Evolutionary conservation across 2,888 invertebrate species (phyloP).

Genomic region (Lampropteryx suffumata): DNA sequence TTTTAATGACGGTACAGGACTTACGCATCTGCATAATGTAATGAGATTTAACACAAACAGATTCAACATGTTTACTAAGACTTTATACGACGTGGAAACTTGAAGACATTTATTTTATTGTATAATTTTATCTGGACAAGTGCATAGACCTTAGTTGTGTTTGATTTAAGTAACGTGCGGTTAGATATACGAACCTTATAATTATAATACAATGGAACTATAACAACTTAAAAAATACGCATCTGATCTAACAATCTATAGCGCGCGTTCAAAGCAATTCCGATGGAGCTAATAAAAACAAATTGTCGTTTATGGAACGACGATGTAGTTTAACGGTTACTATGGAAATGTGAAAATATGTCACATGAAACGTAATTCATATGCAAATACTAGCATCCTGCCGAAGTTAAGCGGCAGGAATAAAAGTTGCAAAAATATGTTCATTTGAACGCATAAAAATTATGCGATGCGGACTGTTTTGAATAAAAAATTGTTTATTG

Average conservation of each 20-base stretch:
- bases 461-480: constrained; percentile 38
- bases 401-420: constrained; percentile 64
- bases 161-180: too few relatives aligned
- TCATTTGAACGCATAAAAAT: constrained; percentile 64
- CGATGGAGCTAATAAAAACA: constrained; percentile 37
- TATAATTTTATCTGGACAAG: too few relatives aligned
- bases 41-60: constrained; percentile 31
- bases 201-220: too few relatives aligned
- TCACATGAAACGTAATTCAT: constrained; percentile 64
- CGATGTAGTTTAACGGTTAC: constrained; percentile 50
- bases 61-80: constrained; percentile 15
- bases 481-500: constrained; percentile 32
- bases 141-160: too few relatives aligned
- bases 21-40: constrained; percentile 32
- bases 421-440: constrained; percentile 66
- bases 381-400: constrained; percentile 66
- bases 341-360: constrained; percentile 57
- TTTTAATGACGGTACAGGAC: constrained; percentile 36
- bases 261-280: constrained; percentile 12
- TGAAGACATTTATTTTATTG: background rate
- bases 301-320: constrained; percentile 39
- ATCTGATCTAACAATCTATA: background rate
- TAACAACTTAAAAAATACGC: background rate
- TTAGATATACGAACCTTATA: too few relatives aligned
- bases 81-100: constrained; percentile 14